Base-by-base conservation (phyloP, 2,113 vertebrate species). In the Perognathus longimembris region DNA sequence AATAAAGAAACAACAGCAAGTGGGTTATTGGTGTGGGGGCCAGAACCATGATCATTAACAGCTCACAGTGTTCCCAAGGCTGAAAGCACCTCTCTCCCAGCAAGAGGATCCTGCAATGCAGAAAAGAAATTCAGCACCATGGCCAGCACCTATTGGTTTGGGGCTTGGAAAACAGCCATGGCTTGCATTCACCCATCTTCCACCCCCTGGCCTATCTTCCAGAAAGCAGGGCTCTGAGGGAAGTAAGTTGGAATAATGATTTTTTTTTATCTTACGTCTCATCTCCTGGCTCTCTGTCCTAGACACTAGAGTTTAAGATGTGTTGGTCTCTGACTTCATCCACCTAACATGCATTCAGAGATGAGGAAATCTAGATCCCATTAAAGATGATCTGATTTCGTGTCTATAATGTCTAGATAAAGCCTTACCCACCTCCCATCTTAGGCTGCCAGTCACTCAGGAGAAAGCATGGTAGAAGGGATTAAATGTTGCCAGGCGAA, bases 61-160 rank as follows among this genome's bases (percentile, higher is more conserved):
- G 67, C 30, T 70, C 67, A 6, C 0, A 3, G 14, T 85, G 21
- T 77, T 20, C 10, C 34, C 5, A 59, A 82, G 70, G 21, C 42
- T 84, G 28, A n/a, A 4, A 66, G n/a, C 36, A 38, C 3, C 22
- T 59, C 8, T 82, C 18, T 50, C 71, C 59, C 59, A 4, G 30
- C 14, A 17, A 32, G 20, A 24, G 26, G 8, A 32, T 15, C 38
- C 61, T 11, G 10, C 40, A 2, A 1, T 0, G 7, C 4, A 15
- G 1, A 69, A 1, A 2, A 26, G 18, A 22, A 24, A 45, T 67
- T 96, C 94, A 95, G 97, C 76, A 96, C 96, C 97, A 92, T 0
- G 96, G 97, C 38, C 89, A 97, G 97, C 89, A 32, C 83, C 75
- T 6, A 0, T 5, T 0, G 15, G 4, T 26, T 24, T 34, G 34